These are phyloP conservation scores for Rallus limicola DNA, from an alignment of 2,113 vertebrate species.

Conservation along the genomic window DNA sequence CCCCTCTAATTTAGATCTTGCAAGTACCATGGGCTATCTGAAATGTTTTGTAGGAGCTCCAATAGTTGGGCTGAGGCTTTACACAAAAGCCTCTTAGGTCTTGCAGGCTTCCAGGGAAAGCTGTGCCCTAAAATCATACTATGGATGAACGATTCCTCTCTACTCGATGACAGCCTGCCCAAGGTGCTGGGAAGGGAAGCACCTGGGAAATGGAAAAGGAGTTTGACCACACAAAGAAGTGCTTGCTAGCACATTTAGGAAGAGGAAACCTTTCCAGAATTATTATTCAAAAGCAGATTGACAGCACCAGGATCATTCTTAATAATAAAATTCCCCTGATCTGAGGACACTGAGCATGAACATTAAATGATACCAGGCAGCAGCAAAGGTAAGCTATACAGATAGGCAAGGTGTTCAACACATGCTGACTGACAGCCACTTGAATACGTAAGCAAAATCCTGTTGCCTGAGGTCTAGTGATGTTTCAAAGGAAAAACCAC, in stretches of 20 bases:
- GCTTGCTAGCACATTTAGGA: neutral
- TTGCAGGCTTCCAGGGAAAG: neutral
- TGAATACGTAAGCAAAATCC: neutral
- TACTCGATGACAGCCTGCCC: neutral
- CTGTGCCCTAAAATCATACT: neutral
- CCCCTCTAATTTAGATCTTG: slow-evolving; percentile 77
- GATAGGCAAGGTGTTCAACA: neutral
- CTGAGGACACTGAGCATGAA: rapidly evolving
- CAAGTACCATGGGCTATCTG: neutral
- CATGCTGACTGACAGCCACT: neutral
- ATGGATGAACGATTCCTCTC: neutral
- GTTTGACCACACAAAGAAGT: neutral
- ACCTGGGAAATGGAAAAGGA: neutral
- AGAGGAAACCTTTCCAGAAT: neutral
- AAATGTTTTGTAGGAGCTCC: neutral
- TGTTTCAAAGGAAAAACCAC: neutral
- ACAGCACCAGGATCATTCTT: neutral
- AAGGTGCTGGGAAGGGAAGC: neutral
- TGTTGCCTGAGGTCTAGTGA: neutral
- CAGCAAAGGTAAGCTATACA: neutral
- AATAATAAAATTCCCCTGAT: neutral
- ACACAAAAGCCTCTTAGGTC: neutral
- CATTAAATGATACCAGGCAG: neutral
- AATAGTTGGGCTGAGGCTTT: neutral
- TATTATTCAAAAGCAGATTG: neutral